Conservation (phyloP, 1,140 invertebrate species). For the Papilio aristodemus region DNA sequence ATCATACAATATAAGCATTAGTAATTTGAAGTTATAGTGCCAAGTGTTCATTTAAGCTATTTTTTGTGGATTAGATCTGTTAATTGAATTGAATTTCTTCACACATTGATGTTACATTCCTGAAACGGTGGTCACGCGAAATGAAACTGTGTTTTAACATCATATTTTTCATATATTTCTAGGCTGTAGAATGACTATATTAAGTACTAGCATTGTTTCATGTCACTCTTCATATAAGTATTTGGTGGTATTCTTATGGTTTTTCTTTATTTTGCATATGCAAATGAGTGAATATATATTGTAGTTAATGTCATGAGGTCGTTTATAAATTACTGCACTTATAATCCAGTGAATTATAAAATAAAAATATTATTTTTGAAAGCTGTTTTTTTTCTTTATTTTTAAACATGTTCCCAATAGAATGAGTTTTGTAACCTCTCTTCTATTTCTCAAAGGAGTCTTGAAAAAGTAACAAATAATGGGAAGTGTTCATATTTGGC, state of each 20-base stretch:
- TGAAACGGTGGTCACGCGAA: background rate
- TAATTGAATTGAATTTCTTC: background rate
- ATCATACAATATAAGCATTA: slow-evolving; percentile 43
- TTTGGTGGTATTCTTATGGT: slow-evolving; percentile 24
- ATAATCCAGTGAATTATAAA: slow-evolving; percentile 37
- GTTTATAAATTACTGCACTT: slow-evolving; percentile 48
- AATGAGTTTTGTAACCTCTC: background rate
- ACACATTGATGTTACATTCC: slow-evolving; percentile 8
- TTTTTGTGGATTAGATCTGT: slow-evolving; percentile 26
- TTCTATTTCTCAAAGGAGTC: no score
- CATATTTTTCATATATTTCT: slow-evolving; percentile 16
- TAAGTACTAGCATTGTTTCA: slow-evolving; percentile 13
- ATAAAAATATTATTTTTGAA: slow-evolving; percentile 47
- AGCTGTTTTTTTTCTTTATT: slow-evolving; percentile 21
- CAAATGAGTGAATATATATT: slow-evolving; percentile 40
- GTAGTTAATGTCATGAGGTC: slow-evolving; percentile 45
- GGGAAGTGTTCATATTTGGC: no score
- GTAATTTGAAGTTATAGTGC: slow-evolving; percentile 49
- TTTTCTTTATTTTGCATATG: slow-evolving; percentile 26
- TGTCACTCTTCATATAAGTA: slow-evolving; percentile 6
- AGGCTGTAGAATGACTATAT: background rate
- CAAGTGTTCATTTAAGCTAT: slow-evolving; percentile 40
- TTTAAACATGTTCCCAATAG: slow-evolving; percentile 16
- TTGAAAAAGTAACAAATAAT: no score
- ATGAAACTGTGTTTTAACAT: background rate